Percentiles rank a stretch among this genome's conserved stretches.
phyloP scores from a whole-genome alignment of 2,113 vertebrate genomes.

The Todiramphus chloris region DNA sequence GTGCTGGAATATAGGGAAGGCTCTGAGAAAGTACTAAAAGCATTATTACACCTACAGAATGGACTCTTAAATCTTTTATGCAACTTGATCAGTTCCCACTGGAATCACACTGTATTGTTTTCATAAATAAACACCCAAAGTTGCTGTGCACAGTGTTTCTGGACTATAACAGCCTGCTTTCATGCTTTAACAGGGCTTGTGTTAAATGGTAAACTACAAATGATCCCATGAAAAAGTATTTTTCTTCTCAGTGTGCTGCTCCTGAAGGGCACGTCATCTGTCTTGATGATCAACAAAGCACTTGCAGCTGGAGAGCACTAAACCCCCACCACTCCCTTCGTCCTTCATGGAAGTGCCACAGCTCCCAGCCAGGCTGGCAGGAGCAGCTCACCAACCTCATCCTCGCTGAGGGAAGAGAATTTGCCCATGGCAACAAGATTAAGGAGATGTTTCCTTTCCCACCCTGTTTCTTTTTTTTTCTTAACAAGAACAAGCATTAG shows the following conservation, averaged over 20 bases:
- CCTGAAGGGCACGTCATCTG: neutral
- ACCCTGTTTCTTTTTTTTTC: neutral
- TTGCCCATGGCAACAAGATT: neutral
- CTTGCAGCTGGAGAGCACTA: neutral
- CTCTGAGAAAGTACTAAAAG: constrained; percentile 49
- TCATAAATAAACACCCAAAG: constrained; percentile 44
- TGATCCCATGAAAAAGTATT: neutral
- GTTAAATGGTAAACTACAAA: neutral
- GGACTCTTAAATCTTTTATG: constrained; percentile 59
- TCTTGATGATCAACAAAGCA: neutral
- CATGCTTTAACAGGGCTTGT: constrained; percentile 2
- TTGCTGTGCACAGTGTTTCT: constrained; percentile 26
- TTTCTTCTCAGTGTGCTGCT: neutral
- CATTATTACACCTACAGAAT: constrained; percentile 42
- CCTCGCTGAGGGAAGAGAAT: neutral
- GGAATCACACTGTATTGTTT: constrained; percentile 28
- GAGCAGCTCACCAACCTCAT: accelerated
- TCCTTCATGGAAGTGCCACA: accelerated
- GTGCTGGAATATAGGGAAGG: neutral
- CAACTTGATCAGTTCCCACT: constrained; percentile 49
- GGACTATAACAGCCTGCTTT: neutral
- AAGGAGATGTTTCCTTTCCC: neutral
- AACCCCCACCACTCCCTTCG: neutral
- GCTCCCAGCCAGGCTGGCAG: neutral
- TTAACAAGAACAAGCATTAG: neutral